Evolutionary conservation across 2,888 invertebrate genomes (phyloP).

Genomic region (Cheiracanthium punctorium): DNA sequence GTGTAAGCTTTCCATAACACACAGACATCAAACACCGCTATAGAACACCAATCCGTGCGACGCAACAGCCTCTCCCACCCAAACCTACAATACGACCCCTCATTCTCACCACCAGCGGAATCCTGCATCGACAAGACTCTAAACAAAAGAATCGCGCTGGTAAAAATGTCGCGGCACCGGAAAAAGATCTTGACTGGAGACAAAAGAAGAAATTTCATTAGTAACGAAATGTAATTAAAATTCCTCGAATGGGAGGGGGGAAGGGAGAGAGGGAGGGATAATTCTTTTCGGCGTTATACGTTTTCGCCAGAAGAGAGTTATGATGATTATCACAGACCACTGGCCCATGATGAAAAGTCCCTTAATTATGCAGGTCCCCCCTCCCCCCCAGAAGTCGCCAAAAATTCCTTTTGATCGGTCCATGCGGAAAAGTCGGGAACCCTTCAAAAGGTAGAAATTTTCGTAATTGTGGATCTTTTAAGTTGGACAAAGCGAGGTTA

Average conservation of each 20-base stretch:
- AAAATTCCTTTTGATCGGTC: conserved; percentile 24
- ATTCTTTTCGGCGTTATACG: conserved; percentile 55
- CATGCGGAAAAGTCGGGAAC: background rate
- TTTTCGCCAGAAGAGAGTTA: conserved; percentile 59
- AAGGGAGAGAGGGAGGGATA: background rate
- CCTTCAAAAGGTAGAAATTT: background rate
- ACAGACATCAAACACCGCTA: too few species aligned
- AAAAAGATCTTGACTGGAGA: conserved; percentile 59
- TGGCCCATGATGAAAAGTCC: conserved; percentile 35
- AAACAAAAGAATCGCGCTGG: conserved; percentile 56
- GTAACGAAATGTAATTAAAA: conserved; percentile 65
- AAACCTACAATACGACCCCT: background rate
- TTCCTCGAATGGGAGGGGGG: conserved; percentile 20
- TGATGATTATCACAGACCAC: conserved; percentile 55
- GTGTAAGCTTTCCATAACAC: too few species aligned
- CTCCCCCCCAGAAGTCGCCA: conserved; percentile 6
- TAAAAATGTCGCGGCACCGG: conserved; percentile 55
- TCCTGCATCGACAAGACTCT: background rate
- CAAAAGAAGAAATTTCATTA: conserved; percentile 70
- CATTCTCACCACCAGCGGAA: conserved; percentile 13
- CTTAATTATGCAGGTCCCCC: background rate
- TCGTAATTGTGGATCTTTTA: background rate
- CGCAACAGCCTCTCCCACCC: background rate
- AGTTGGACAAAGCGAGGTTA: background rate
- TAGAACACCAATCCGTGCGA: too few species aligned